Conservation (phyloP, 2,797 vertebrate genomes). For the Clarias fuscus region DNA sequence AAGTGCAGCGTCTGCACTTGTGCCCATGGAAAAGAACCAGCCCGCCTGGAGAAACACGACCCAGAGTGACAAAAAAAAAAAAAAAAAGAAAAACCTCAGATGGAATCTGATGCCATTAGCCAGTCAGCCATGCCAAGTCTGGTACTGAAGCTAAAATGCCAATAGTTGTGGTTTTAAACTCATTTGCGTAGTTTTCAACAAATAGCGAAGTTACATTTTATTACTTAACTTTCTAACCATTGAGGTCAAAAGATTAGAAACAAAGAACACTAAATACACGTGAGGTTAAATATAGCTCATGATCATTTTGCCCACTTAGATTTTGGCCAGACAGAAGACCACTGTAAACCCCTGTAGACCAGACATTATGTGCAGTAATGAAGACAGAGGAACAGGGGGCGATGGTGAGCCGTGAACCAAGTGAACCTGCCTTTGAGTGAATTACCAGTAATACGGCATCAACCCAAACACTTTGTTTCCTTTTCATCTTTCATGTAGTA, state of each 20-base stretch:
- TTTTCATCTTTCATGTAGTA: constrained; percentile 65
- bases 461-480: constrained; percentile 50
- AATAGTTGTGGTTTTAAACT: constrained; percentile 40
- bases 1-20: constrained; percentile 76
- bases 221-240: constrained; percentile 17
- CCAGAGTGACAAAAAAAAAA: constrained; percentile 47
- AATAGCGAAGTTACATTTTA: constrained; percentile 32
- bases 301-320: constrained; percentile 25
- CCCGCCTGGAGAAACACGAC: constrained; percentile 58
- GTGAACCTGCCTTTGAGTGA: constrained; percentile 5
- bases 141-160: constrained; percentile 32
- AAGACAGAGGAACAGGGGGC: constrained; percentile 33
- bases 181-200: constrained; percentile 30
- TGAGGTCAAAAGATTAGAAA: constrained; percentile 13
- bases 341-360: background rate
- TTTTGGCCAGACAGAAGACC: background rate
- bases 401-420: constrained; percentile 25
- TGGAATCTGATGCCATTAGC: constrained; percentile 51
- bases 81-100: constrained; percentile 8
- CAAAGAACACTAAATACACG: constrained; percentile 6
- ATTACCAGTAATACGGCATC: constrained; percentile 14
- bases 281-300: constrained; percentile 35
- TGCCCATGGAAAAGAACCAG: constrained; percentile 70
- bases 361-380: constrained; percentile 20
- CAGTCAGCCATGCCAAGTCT: constrained; percentile 39